Evolutionary conservation across 2,113 vertebrate species (phyloP).

Genomic region (Connochaetes taurinus): DNA sequence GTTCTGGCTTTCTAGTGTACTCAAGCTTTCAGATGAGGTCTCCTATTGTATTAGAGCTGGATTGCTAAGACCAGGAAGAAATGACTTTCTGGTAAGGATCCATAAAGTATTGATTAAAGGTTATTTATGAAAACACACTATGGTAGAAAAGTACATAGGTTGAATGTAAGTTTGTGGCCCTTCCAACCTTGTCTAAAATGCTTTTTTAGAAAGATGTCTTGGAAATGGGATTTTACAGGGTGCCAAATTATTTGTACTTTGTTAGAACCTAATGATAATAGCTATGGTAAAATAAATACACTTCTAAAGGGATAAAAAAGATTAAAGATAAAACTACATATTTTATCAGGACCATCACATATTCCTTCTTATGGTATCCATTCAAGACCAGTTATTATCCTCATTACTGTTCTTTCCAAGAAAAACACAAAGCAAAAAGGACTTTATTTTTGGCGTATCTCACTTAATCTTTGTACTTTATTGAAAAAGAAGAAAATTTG

Average conservation of each 20-base stretch:
- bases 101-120: slow-evolving; percentile 33
- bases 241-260: not conserved
- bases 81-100: slow-evolving; percentile 27
- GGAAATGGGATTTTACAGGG: not conserved
- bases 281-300: not conserved
- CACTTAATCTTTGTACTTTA: not conserved
- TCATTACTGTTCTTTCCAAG: not conserved
- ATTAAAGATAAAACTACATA: not conserved
- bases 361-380: not conserved
- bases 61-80: not conserved
- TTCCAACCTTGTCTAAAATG: not conserved
- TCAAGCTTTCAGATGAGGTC: not conserved
- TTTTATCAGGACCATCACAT: not conserved
- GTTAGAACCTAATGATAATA: not conserved
- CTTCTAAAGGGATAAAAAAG: not conserved
- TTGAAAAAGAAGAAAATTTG: not conserved
- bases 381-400: not conserved
- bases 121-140: slow-evolving; percentile 12
- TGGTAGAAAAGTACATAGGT: not conserved
- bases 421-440: not conserved
- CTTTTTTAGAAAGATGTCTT: not conserved
- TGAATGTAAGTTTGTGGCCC: not conserved
- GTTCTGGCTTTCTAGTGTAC: not conserved
- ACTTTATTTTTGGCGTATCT: not conserved
- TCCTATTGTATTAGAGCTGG: not conserved